These are phyloP conservation scores for Whitmania pigra DNA, from an alignment of 1,140 invertebrate genomes.

Conservation along the genomic window DNA sequence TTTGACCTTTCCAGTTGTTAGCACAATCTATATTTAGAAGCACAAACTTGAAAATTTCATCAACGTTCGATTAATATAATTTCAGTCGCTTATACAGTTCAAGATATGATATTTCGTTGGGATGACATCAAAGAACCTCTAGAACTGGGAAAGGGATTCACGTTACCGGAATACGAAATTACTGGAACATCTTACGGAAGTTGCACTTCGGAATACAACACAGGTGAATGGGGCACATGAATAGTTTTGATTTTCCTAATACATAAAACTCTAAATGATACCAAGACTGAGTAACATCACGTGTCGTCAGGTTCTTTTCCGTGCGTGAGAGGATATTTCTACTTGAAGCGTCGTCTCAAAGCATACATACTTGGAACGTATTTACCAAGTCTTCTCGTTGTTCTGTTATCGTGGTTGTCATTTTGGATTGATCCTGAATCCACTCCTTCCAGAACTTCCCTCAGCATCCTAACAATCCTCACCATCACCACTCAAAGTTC, in stretches of 20 bases:
- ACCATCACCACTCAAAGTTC: conserved; percentile 12
- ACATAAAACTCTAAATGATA: no score
- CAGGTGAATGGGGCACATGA: no score
- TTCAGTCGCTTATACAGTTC: conserved; percentile 39
- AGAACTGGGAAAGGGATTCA: conserved; percentile 16
- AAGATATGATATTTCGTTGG: conserved; percentile 30
- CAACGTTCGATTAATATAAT: background rate
- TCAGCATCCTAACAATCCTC: conserved; percentile 18
- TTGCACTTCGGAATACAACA: background rate
- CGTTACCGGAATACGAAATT: conserved; percentile 15
- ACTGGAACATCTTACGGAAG: background rate
- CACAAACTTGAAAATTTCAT: no score
- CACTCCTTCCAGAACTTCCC: conserved; percentile 23
- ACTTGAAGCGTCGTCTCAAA: conserved; percentile 55
- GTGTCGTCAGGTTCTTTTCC: conserved; percentile 15
- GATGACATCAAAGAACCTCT: conserved; percentile 23
- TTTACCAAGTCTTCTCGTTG: conserved; percentile 68
- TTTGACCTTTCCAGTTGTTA: conserved; percentile 72
- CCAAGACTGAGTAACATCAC: background rate
- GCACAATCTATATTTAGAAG: conserved; percentile 16
- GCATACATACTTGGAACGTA: conserved; percentile 80
- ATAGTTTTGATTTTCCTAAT: no score
- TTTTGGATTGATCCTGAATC: conserved; percentile 40
- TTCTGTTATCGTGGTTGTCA: conserved; percentile 69
- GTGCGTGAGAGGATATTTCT: conserved; percentile 60